Percentiles rank a stretch among this genome's conserved stretches.
These are phyloP conservation scores for Ceriagrion tenellum DNA, from an alignment of 2,888 invertebrate species.

Conservation along the genomic window DNA sequence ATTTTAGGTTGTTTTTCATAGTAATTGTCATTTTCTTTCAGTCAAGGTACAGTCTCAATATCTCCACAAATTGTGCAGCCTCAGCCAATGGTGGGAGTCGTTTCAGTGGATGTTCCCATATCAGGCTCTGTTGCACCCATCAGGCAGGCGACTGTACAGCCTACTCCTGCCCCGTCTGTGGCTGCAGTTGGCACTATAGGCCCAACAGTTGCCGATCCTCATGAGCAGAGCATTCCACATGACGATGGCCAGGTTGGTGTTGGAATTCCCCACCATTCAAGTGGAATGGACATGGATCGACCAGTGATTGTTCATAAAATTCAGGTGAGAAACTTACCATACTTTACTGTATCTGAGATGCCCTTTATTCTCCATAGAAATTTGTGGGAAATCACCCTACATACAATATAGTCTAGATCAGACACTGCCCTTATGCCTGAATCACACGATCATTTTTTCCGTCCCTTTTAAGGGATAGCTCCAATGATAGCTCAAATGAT, in stretches of 20 bases:
- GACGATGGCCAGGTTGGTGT: slow-evolving; percentile 29
- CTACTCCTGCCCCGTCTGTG: slow-evolving; percentile 77
- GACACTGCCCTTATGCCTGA: neutral
- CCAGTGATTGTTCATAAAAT: slow-evolving; percentile 18
- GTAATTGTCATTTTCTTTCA: neutral
- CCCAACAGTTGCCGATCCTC: slow-evolving; percentile 23
- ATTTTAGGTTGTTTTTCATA: no score
- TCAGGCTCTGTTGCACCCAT: slow-evolving; percentile 76
- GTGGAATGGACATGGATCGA: slow-evolving; percentile 46
- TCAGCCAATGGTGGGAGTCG: neutral
- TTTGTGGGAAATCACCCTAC: no score
- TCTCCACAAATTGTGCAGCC: slow-evolving; percentile 31
- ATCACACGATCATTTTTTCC: no score
- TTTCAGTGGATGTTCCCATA: slow-evolving; percentile 1
- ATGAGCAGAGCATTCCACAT: slow-evolving; percentile 42
- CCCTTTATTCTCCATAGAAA: no score
- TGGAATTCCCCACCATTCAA: slow-evolving; percentile 24
- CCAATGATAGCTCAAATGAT: no score
- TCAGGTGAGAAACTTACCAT: neutral
- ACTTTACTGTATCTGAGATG: no score
- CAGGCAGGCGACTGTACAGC: slow-evolving; percentile 85
- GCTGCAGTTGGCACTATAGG: slow-evolving; percentile 68
- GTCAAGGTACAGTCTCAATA: slow-evolving; percentile 34
- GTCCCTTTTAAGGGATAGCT: no score
- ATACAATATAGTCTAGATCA: neutral